Evolutionary conservation across 2,888 invertebrate species (phyloP).

Genomic region (Caenorhabditis parvicauda): DNA sequence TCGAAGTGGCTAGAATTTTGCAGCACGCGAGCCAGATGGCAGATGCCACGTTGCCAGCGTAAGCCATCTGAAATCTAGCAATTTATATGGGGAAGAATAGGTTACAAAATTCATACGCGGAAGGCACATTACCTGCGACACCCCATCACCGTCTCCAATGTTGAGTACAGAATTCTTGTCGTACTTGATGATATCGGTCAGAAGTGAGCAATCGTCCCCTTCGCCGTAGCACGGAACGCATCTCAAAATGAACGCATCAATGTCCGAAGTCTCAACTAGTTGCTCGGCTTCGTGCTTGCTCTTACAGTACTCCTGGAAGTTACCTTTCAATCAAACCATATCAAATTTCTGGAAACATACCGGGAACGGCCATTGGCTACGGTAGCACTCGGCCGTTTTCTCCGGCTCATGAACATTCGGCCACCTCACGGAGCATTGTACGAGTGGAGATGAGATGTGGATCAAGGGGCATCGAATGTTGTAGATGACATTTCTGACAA

Average conservation of each 20-base stretch:
- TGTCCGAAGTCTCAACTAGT: conserved; percentile 14
- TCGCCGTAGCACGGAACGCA: conserved; percentile 39
- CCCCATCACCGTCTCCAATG: conserved; percentile 49
- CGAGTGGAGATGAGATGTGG: conserved; percentile 43
- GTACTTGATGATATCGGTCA: conserved; percentile 39
- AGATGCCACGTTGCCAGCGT: conserved; percentile 47
- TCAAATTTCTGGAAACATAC: not conserved
- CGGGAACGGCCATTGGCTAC: conserved; percentile 34
- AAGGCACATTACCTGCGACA: conserved; percentile 40
- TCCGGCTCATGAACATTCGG: conserved; percentile 52
- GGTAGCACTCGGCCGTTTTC: conserved; percentile 24
- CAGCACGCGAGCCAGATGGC: conserved; percentile 34
- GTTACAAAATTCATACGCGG: not conserved
- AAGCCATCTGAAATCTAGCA: conserved; percentile 40
- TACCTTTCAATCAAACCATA: not conserved
- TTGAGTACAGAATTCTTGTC: conserved; percentile 23
- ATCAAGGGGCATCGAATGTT: conserved; percentile 26
- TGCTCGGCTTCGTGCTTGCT: conserved; percentile 46
- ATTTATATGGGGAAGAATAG: not conserved
- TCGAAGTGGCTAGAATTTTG: conserved; percentile 15
- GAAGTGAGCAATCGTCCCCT: conserved; percentile 32
- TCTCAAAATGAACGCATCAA: conserved; percentile 28
- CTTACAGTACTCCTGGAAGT: conserved; percentile 43
- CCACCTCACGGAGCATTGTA: conserved; percentile 53
- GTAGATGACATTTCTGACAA: conserved; percentile 14